phyloP scores from a whole-genome alignment of 2,797 vertebrate genomes.

The Mustela erminea region DNA sequence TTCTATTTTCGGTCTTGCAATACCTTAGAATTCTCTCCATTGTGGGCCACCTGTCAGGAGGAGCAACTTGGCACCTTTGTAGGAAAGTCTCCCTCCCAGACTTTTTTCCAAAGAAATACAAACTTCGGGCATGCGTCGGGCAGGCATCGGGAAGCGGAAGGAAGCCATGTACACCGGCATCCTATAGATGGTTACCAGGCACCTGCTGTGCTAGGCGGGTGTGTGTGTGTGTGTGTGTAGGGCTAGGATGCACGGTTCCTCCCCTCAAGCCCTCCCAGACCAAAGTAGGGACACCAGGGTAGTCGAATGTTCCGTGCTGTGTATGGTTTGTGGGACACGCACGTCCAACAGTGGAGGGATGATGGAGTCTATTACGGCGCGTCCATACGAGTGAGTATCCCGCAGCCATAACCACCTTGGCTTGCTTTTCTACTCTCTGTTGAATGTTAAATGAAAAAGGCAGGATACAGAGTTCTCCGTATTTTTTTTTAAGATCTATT shows the following conservation, averaged over 20 bases:
- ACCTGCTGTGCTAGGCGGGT: rapidly evolving
- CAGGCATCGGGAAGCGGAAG: rapidly evolving
- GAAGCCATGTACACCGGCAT: rapidly evolving
- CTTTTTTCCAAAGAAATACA: not conserved
- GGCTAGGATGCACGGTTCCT: rapidly evolving
- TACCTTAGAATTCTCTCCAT: slow-evolving; percentile 53
- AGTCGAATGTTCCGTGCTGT: not conserved
- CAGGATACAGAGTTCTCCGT: not conserved
- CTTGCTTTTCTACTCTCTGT: not conserved
- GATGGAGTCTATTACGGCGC: not conserved
- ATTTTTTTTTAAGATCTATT: not conserved
- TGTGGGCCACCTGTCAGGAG: slow-evolving; percentile 20
- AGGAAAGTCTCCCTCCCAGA: not conserved
- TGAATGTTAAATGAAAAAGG: not conserved
- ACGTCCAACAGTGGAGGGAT: rapidly evolving
- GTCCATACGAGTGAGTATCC: not conserved
- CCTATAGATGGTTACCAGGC: rapidly evolving
- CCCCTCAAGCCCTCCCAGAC: not conserved
- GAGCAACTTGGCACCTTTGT: not conserved
- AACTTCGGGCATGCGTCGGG: rapidly evolving
- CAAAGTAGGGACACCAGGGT: rapidly evolving
- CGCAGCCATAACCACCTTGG: not conserved
- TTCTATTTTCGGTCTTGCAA: slow-evolving; percentile 54
- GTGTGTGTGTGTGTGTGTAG: no score
- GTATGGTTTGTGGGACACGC: not conserved